Conservation (phyloP, 2,113 vertebrate species). For the Isichthys henryi region DNA sequence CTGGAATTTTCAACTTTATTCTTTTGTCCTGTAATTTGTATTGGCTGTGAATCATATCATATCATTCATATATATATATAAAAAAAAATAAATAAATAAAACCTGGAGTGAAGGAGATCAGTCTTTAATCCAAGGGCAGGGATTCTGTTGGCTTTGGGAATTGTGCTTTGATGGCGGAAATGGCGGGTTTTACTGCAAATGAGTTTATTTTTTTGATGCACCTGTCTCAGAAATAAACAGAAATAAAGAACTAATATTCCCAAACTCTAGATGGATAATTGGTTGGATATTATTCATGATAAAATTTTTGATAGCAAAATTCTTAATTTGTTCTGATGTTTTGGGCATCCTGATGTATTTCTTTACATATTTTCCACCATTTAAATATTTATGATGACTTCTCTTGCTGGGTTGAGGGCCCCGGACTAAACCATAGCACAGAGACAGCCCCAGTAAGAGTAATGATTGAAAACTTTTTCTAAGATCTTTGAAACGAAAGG, state of each 20-base stretch:
- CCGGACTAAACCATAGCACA: too few relatives aligned
- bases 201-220: neutral
- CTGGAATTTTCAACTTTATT: neutral
- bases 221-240: too few relatives aligned
- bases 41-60: neutral
- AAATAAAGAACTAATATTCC: too few relatives aligned
- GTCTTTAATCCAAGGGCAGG: neutral
- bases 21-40: neutral
- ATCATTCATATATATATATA: too few relatives aligned
- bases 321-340: neutral
- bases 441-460: neutral
- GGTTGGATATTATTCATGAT: neutral
- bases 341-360: neutral
- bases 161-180: neutral
- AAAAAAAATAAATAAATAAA: too few relatives aligned
- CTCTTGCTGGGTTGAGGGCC: neutral
- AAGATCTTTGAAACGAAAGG: too few relatives aligned
- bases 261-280: neutral
- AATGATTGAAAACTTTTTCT: too few relatives aligned
- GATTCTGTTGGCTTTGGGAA: neutral
- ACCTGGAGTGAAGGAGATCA: neutral
- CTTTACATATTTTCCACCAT: neutral
- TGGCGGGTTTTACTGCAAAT: neutral
- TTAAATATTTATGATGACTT: neutral
- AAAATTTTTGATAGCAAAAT: neutral